A percentile compares a stretch with the other conserved stretches of the same genome.
These are phyloP conservation scores for Halichoerus grypus DNA, from an alignment of 2,113 vertebrate species.

Conservation along the genomic window DNA sequence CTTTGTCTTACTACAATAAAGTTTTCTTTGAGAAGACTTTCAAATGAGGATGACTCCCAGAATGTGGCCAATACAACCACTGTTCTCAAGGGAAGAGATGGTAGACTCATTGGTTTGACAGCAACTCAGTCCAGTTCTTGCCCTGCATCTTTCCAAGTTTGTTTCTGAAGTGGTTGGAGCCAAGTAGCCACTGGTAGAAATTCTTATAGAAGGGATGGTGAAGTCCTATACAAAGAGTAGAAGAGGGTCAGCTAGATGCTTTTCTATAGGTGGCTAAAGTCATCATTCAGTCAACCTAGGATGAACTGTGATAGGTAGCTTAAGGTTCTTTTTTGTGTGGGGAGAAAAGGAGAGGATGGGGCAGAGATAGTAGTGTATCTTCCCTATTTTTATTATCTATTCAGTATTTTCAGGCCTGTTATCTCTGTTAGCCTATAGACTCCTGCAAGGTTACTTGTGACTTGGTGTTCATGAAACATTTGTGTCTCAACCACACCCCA, in stretches of 20 bases:
- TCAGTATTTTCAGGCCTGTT: neutral
- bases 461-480: neutral
- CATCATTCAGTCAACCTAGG: neutral
- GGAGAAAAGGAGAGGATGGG: neutral
- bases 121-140: neutral
- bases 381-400: neutral
- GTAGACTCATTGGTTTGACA: neutral
- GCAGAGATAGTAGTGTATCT: neutral
- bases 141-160: neutral
- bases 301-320: neutral
- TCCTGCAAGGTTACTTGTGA: neutral
- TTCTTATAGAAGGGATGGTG: neutral
- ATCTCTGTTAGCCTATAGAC: neutral
- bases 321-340: neutral
- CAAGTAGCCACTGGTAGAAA: neutral
- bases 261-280: neutral
- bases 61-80: neutral
- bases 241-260: neutral
- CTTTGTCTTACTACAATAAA: neutral
- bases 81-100: neutral
- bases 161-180: neutral
- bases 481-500: neutral
- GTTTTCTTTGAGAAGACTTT: conserved; percentile 2
- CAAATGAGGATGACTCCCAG: neutral
- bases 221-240: neutral